Percentiles rank a stretch among this genome's conserved stretches.
Evolutionary conservation across 2,797 vertebrate genomes (phyloP).

Genomic region (Spinus pinus): DNA sequence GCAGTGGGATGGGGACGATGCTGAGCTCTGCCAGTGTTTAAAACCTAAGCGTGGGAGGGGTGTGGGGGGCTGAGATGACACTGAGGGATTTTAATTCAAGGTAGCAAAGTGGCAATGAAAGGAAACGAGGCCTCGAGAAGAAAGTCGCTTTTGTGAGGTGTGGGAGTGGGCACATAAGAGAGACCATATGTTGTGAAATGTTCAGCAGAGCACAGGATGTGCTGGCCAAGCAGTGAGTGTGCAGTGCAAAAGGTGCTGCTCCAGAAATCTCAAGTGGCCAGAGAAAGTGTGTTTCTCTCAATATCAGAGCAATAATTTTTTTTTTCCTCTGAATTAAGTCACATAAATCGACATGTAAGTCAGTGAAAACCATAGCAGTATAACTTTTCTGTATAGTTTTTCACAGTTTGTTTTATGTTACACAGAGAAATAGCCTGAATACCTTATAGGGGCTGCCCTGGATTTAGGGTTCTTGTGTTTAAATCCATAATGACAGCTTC

Average conservation of each 20-base stretch:
- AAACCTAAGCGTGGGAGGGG: not conserved
- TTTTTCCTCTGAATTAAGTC: not conserved
- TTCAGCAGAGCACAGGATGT: not conserved
- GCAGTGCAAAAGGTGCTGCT: not conserved
- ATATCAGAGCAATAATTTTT: not conserved
- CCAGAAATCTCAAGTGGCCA: not conserved
- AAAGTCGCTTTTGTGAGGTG: not conserved
- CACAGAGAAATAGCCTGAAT: not conserved
- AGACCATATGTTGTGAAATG: not conserved
- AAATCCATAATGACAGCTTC: not conserved
- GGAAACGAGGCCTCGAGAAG: not conserved
- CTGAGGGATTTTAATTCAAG: not conserved
- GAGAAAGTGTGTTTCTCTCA: not conserved
- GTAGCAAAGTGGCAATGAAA: not conserved
- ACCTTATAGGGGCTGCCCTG: fast-evolving
- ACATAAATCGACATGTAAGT: not conserved
- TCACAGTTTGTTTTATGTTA: not conserved
- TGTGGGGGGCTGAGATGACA: not conserved
- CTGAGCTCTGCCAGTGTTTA: not conserved
- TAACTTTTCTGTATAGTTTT: not conserved
- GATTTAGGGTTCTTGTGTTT: fast-evolving
- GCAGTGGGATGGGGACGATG: not conserved
- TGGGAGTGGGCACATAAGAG: not conserved
- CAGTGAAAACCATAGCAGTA: fast-evolving
- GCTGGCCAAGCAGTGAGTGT: not conserved